These are phyloP conservation scores for Nycticryphes semicollaris DNA, from an alignment of 2,113 vertebrate genomes.

Conservation along the genomic window DNA sequence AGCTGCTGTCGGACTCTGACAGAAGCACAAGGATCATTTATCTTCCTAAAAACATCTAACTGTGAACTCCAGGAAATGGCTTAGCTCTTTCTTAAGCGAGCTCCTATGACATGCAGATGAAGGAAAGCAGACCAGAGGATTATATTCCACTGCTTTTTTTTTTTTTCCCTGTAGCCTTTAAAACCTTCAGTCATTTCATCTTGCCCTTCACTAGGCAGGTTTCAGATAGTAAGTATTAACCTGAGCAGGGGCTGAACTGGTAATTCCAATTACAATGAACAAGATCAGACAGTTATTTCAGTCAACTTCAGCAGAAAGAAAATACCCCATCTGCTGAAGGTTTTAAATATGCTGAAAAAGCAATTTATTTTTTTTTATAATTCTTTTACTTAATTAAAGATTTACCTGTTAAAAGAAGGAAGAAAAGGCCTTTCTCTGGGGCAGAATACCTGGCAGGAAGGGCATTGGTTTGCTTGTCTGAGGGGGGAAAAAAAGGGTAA, in stretches of 20 bases:
- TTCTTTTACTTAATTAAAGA: neutral
- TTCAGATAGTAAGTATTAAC: neutral
- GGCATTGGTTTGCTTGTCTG: neutral
- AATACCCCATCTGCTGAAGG: neutral
- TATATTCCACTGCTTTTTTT: neutral
- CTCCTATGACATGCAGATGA: neutral
- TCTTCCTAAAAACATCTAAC: neutral
- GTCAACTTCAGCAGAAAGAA: neutral
- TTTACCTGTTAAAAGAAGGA: neutral
- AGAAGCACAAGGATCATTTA: neutral
- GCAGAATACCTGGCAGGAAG: neutral
- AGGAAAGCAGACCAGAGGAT: neutral
- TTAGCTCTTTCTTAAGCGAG: neutral
- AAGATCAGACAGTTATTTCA: neutral
- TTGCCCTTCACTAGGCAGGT: neutral
- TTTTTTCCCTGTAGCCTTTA: neutral
- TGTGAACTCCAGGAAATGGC: neutral
- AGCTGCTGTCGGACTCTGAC: neutral
- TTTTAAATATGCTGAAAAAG: neutral
- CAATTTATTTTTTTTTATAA: neutral
- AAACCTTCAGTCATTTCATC: neutral
- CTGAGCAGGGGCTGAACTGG: neutral
- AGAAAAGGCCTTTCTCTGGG: neutral
- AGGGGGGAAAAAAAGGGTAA: neutral
- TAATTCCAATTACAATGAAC: neutral